Evolutionary conservation across 2,113 vertebrate genomes (phyloP), one percentile per base, ranked within the genome.

Genomic region (Coturnix japonica): DNA sequence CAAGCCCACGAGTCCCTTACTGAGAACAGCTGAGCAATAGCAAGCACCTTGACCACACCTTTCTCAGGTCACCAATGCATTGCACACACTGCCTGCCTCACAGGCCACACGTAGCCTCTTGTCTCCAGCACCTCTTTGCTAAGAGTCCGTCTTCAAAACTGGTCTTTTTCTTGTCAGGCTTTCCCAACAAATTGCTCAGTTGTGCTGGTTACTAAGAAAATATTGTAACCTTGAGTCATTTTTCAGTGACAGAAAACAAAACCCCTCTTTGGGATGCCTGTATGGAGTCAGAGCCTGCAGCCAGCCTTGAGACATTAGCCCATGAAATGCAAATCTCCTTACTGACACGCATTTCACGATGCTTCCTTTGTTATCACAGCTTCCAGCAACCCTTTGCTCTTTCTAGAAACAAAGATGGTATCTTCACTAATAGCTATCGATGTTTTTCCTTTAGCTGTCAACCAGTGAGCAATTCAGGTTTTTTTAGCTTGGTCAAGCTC

Each of bases 261-360:
- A 0, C 7, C 41, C 35, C 0, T 1, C 13, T 57, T 1, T 12
- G 4, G 35, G 28, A 20, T 82, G 59, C 57, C n/a, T 44, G 2
- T 13, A n/a, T 9, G 51, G 43, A 30, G 13, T 35, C 54, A 91
- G 25, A 3, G 15, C 17, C 28, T 18, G 43, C 8, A 56, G 33
- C 16, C 57, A 54, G 31, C 43, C 28, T 43, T 11, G 23, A 35
- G n/a, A 21, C 37, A 53, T 19, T 60, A 41, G 19, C 5, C 46
- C 53, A 71, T n/a, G 14, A 72, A 57, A 72, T 4, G 9, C 25
- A 72, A 70, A 67, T 28, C 14, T 21, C 7, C 14, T 25, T 35
- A 23, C 3, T 37, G 33, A 37, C 14, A 74, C 20, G 12, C 14
- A 31, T 74, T 63, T 59, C 37, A 43, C 2, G 20, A 21, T 28